Evolutionary conservation across 2,888 invertebrate genomes (phyloP).

Genomic region (Zaprionus obscuricornis): DNA sequence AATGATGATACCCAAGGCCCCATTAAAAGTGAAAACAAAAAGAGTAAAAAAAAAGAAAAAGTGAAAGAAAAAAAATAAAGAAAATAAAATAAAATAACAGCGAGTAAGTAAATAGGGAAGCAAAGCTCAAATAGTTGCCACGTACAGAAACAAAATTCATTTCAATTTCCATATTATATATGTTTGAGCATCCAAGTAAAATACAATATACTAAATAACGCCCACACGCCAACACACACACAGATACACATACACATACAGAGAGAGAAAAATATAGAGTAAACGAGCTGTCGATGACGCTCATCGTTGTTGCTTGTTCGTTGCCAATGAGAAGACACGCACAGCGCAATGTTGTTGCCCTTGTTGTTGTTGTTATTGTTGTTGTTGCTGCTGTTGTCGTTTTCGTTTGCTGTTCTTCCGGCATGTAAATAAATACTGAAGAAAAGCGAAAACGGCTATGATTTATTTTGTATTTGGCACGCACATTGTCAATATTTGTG

Average conservation of each 20-base stretch:
- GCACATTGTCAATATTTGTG: conserved; percentile 75
- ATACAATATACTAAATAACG: conserved; percentile 16
- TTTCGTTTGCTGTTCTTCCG: conserved; percentile 57
- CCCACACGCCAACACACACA: conserved; percentile 20
- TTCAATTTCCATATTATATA: conserved; percentile 47
- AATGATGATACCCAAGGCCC: too few relatives aligned
- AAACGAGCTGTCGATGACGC: conserved; percentile 66
- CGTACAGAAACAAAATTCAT: conserved; percentile 41
- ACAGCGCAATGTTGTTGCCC: conserved; percentile 22
- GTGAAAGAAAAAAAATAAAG: too few relatives aligned
- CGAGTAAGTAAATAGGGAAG: conserved; percentile 8
- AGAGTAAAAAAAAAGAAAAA: too few relatives aligned
- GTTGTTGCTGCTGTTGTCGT: conserved; percentile 37
- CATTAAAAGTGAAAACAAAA: too few relatives aligned
- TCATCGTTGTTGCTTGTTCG: conserved; percentile 48
- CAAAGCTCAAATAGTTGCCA: conserved; percentile 46
- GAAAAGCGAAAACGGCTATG: conserved; percentile 57
- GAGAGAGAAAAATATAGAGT: conserved; percentile 10
- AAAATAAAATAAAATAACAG: not conserved
- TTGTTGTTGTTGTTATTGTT: conserved; percentile 6
- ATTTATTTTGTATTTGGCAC: conserved; percentile 73
- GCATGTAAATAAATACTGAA: conserved; percentile 72
- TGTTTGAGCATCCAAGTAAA: conserved; percentile 23
- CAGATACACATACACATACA: not conserved
- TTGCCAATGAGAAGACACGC: conserved; percentile 36